phyloP scores from a whole-genome alignment of 2,797 vertebrate species.

The Propithecus perrieri region DNA sequence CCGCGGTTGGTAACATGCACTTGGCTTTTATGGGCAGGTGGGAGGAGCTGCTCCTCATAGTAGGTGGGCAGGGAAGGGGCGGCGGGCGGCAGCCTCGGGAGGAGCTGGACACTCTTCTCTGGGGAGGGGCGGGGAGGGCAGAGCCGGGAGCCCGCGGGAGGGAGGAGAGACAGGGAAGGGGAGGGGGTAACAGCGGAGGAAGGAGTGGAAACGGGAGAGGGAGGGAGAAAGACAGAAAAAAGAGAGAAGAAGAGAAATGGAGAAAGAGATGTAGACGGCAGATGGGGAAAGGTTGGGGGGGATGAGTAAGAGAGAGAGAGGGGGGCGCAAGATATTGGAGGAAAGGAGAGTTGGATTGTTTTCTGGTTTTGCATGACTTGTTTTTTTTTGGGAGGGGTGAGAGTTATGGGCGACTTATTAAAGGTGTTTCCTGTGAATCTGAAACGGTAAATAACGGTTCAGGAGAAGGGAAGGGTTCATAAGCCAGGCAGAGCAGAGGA shows the following conservation, averaged over 20 bases:
- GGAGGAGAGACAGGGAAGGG: background rate
- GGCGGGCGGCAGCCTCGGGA: slow-evolving; percentile 82
- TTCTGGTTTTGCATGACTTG: background rate
- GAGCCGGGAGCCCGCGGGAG: background rate
- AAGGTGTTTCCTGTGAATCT: slow-evolving; percentile 25
- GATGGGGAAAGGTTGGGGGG: background rate
- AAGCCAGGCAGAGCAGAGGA: background rate
- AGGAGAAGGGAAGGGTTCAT: background rate
- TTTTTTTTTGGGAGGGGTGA: background rate
- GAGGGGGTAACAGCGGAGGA: background rate
- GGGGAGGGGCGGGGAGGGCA: slow-evolving; percentile 70
- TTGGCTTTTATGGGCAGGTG: slow-evolving; percentile 97
- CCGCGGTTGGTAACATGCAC: slow-evolving; percentile 89
- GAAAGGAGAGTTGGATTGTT: background rate
- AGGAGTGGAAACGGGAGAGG: background rate
- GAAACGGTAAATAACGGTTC: background rate
- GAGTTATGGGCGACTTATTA: background rate
- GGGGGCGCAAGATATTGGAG: background rate
- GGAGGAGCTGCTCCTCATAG: slow-evolving; percentile 91
- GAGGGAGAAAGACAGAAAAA: background rate
- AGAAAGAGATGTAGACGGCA: background rate
- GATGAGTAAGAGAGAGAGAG: background rate
- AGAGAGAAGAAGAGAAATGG: background rate
- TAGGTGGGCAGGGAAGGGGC: slow-evolving; percentile 88
- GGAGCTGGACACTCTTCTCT: slow-evolving; percentile 78